Conservation (phyloP, 2,113 vertebrate genomes). For the Chinchilla lanigera region DNA sequence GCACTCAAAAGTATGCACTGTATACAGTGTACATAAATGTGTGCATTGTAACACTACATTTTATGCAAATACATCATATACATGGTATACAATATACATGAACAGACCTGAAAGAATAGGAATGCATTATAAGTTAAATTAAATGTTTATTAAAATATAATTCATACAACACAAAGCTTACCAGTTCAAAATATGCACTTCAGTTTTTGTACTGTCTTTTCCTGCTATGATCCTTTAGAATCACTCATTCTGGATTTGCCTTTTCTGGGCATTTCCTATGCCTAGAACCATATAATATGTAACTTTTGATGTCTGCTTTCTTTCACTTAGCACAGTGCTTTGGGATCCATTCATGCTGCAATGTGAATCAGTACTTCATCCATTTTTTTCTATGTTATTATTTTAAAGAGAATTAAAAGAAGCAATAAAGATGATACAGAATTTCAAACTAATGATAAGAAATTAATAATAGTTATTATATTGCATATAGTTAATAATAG, state of each 20-base stretch:
- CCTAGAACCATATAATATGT: not conserved
- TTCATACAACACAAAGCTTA: not conserved
- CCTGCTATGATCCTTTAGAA: accelerated
- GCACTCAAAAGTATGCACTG: too few species aligned
- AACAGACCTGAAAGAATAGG: not conserved
- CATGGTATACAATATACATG: not conserved
- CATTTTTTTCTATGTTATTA: too few species aligned
- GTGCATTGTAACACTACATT: too few species aligned
- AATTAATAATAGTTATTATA: too few species aligned
- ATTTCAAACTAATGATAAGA: too few species aligned
- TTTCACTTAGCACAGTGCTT: accelerated
- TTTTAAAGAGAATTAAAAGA: too few species aligned
- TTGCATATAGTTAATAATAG: too few species aligned
- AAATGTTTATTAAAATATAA: not conserved
- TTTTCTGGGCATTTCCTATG: not conserved
- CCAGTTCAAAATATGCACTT: not conserved
- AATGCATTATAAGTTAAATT: not conserved
- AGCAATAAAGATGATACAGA: too few species aligned
- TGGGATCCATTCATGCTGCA: not conserved
- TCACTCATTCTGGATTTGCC: accelerated
- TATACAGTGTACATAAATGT: accelerated
- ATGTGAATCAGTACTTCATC: accelerated
- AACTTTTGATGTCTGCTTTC: not conserved
- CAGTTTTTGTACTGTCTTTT: not conserved
- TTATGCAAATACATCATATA: not conserved